These are phyloP conservation scores for Listronotus bonariensis DNA, from an alignment of 1,140 invertebrate genomes.

Conservation along the genomic window DNA sequence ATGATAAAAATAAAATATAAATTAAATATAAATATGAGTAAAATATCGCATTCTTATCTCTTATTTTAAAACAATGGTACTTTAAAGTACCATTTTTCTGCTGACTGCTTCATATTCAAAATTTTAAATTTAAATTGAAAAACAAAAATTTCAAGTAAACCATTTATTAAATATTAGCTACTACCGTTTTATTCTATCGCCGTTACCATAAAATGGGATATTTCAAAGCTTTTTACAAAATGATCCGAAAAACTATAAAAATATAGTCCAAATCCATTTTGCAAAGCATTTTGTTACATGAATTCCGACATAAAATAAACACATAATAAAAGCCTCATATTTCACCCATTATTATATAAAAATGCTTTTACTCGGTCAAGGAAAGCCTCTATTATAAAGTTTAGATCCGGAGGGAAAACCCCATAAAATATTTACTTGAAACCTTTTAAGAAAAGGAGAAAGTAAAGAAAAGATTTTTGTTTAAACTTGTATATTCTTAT, in stretches of 20 bases:
- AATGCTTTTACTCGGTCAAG: slow-evolving; percentile 19
- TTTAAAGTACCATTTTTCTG: too few relatives aligned
- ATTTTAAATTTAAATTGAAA: too few relatives aligned
- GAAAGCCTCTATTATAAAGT: slow-evolving; percentile 24
- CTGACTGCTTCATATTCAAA: too few relatives aligned
- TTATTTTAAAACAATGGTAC: too few relatives aligned
- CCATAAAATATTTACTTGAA: slow-evolving; percentile 26
- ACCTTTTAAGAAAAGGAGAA: neutral
- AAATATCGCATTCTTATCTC: too few relatives aligned
- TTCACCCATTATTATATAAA: slow-evolving; percentile 26
- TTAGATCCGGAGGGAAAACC: slow-evolving; percentile 14
- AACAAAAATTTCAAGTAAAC: too few relatives aligned
- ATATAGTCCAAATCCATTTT: slow-evolving; percentile 22
- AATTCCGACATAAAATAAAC: slow-evolving; percentile 19
- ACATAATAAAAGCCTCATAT: slow-evolving; percentile 26
- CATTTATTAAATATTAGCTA: too few relatives aligned
- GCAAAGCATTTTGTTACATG: slow-evolving; percentile 22
- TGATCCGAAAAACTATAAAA: slow-evolving; percentile 11
- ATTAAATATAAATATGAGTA: too few relatives aligned
- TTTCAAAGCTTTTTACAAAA: neutral
- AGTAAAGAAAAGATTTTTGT: slow-evolving; percentile 1
- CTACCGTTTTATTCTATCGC: too few relatives aligned
- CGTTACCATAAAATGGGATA: slow-evolving; percentile 5
- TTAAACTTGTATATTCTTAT: slow-evolving; percentile 4
- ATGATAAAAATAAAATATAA: too few relatives aligned